A percentile compares a stretch with the other conserved stretches of the same genome.
Evolutionary conservation across 1,140 invertebrate species (phyloP).

Genomic region (Theocolax elegans): DNA sequence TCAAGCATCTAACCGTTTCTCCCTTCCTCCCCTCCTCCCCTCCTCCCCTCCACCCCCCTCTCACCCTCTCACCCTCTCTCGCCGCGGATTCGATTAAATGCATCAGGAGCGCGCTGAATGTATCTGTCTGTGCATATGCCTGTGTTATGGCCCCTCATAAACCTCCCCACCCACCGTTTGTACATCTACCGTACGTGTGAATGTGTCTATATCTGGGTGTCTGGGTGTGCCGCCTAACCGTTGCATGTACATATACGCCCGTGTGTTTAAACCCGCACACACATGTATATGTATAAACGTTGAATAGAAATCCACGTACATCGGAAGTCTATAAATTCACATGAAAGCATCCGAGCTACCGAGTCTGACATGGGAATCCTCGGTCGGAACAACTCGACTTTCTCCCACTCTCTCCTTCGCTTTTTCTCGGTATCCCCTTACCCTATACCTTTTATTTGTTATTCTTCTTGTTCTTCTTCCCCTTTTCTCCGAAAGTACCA

Average conservation of each 20-base stretch:
- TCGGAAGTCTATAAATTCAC: conserved; percentile 25
- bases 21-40: not conserved
- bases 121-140: not conserved
- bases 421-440: not conserved
- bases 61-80: not conserved
- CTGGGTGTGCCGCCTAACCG: not conserved
- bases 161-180: not conserved
- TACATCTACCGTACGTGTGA: not conserved
- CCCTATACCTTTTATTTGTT: no score
- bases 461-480: no score
- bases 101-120: not conserved
- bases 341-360: conserved; percentile 11
- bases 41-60: not conserved
- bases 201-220: not conserved
- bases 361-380: conserved; percentile 37
- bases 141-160: conserved; percentile 1
- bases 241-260: not conserved
- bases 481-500: no score
- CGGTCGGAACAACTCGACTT: conserved; percentile 6
- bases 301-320: conserved; percentile 1
- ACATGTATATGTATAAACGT: not conserved
- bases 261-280: not conserved
- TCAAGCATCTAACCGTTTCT: not conserved
- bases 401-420: not conserved
- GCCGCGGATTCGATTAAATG: conserved; percentile 18